Evolutionary conservation across 2,113 vertebrate genomes (phyloP).

Genomic region (Fukomys damarensis): DNA sequence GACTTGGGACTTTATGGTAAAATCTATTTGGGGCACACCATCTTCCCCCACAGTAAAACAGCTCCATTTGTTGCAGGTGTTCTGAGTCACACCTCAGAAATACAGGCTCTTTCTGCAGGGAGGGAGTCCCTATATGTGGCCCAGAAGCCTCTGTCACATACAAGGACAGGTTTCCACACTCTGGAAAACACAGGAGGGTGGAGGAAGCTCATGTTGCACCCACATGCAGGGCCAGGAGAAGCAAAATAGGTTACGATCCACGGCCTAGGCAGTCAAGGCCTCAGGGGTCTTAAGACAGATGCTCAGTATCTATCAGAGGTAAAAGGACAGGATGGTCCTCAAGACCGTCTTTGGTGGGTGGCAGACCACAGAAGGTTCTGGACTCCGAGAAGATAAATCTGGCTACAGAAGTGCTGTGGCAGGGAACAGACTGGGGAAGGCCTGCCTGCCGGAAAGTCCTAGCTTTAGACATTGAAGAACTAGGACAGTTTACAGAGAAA

Average conservation of each 20-base stretch:
- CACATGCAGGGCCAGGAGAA: not conserved
- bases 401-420: not conserved
- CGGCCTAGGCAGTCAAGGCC: not conserved
- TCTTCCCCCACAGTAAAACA: not conserved
- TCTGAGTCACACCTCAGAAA: not conserved
- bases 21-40: fast-evolving
- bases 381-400: not conserved
- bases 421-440: too few relatives aligned
- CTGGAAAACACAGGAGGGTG: not conserved
- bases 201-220: fast-evolving
- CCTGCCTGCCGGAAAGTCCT: not conserved
- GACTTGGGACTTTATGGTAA: not conserved
- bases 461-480: not conserved
- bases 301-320: not conserved
- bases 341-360: not conserved
- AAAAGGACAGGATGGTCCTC: not conserved
- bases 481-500: not conserved
- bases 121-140: not conserved
- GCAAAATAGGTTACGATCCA: fast-evolving
- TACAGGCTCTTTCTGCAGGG: fast-evolving
- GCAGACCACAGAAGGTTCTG: not conserved
- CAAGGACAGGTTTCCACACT: not conserved
- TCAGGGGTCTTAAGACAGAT: fast-evolving
- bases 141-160: not conserved
- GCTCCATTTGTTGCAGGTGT: not conserved